phyloP scores from a whole-genome alignment of 2,113 vertebrate species.

The Sapayoa aenigma region DNA sequence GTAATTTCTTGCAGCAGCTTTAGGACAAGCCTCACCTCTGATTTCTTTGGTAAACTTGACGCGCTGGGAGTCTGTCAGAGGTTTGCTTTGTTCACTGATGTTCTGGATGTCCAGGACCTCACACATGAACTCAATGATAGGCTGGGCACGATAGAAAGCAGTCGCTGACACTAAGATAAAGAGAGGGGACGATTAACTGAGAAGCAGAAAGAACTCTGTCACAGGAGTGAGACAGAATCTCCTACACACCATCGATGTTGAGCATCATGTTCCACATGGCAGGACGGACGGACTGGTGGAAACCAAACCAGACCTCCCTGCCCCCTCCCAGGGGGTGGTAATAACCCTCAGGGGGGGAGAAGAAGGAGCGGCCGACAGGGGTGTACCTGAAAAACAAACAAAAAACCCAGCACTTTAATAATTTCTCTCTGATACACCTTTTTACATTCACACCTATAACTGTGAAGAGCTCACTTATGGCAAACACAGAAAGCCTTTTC shows the following conservation, averaged over 20 bases:
- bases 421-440: neutral
- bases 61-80: constrained; percentile 95
- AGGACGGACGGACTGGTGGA: constrained; percentile 97
- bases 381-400: constrained; percentile 83
- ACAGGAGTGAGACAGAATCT: neutral
- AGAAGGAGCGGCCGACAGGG: constrained; percentile 96
- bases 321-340: constrained; percentile 98
- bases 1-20: neutral
- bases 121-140: constrained; percentile 99
- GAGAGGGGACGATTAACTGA: neutral
- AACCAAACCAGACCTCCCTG: constrained; percentile 98
- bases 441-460: neutral
- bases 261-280: constrained; percentile 99
- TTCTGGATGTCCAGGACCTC: constrained; percentile 98
- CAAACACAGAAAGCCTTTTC: neutral
- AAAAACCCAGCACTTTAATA: neutral
- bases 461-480: neutral
- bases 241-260: constrained; percentile 90
- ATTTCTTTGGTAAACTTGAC: constrained; percentile 99
- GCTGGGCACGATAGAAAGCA: constrained; percentile 97
- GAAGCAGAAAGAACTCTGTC: neutral
- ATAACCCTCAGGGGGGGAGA: constrained; percentile 97
- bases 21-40: constrained; percentile 79
- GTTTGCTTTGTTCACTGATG: constrained; percentile 98
- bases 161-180: constrained; percentile 89